phyloP scores from a whole-genome alignment of 2,113 vertebrate genomes.

The Entelurus aequoreus region DNA sequence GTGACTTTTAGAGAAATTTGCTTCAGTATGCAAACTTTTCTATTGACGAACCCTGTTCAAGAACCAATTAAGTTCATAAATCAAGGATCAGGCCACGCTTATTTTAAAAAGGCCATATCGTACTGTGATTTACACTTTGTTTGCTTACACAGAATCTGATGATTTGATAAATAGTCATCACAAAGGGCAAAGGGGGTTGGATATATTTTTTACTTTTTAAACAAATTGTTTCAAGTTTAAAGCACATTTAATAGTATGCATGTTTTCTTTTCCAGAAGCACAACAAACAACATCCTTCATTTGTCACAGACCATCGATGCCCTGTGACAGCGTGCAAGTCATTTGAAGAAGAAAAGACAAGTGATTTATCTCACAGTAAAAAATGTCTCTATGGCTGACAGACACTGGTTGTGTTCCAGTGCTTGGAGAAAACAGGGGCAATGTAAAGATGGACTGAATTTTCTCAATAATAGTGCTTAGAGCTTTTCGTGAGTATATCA shows the following conservation, averaged over 20 bases:
- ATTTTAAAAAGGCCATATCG: neutral
- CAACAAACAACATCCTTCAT: constrained; percentile 28
- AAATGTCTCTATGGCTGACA: constrained; percentile 19
- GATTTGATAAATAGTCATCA: constrained; percentile 31
- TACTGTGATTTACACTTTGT: neutral
- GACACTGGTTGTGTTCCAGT: constrained; percentile 9
- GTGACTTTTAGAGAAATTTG: no score
- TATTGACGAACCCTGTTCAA: no score
- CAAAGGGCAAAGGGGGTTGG: constrained; percentile 27
- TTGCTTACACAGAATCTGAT: no score
- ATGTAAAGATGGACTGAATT: constrained; percentile 16
- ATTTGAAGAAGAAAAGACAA: constrained; percentile 18
- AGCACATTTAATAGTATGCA: neutral
- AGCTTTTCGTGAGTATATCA: no score
- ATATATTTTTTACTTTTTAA: constrained; percentile 25
- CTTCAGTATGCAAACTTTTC: no score
- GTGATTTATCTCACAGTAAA: constrained; percentile 18
- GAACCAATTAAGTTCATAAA: no score
- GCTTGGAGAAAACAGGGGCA: constrained; percentile 7
- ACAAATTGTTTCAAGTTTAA: constrained; percentile 4
- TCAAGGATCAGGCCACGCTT: no score
- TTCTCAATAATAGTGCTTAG: constrained; percentile 6
- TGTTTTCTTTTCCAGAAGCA: neutral
- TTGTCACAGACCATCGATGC: constrained; percentile 26
- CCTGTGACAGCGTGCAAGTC: constrained; percentile 10